These are phyloP conservation scores for Chrysina gloriosa DNA, from an alignment of 2,888 invertebrate genomes.

Conservation along the genomic window DNA sequence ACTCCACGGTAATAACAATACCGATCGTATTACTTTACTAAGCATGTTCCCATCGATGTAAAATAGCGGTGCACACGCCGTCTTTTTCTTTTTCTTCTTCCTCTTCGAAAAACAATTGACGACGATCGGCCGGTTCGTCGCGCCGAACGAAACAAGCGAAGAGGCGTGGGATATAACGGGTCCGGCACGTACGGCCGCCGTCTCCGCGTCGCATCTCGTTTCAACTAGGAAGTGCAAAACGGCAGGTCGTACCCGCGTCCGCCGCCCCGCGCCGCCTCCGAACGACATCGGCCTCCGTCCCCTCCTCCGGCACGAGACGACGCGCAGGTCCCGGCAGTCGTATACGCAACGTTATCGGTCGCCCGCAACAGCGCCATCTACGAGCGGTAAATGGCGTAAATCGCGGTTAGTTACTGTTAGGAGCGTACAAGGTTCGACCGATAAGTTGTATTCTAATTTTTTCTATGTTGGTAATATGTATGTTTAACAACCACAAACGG, in stretches of 20 bases:
- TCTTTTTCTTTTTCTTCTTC: too few species aligned
- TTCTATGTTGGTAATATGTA: too few species aligned
- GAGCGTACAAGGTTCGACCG: too few species aligned
- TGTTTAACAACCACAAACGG: too few species aligned
- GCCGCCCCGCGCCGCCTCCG: background rate
- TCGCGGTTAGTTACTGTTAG: too few species aligned
- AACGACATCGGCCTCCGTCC: background rate
- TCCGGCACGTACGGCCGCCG: constrained; percentile 2
- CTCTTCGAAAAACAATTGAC: background rate
- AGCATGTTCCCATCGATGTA: too few species aligned
- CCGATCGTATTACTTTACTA: too few species aligned
- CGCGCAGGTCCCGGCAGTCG: background rate
- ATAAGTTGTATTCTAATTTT: too few species aligned
- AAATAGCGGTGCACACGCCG: too few species aligned
- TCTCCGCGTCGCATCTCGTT: background rate
- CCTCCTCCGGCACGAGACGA: too few species aligned
- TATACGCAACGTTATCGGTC: background rate
- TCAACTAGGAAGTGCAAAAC: constrained; percentile 12
- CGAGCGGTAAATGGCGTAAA: background rate
- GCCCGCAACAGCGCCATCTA: constrained; percentile 25
- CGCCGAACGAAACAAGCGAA: background rate
- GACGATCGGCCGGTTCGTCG: background rate
- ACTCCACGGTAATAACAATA: too few species aligned
- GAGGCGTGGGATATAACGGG: constrained; percentile 29
- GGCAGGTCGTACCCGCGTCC: background rate